Conservation (phyloP, 2,888 invertebrate genomes). For the Drosophila buzzatii region DNA sequence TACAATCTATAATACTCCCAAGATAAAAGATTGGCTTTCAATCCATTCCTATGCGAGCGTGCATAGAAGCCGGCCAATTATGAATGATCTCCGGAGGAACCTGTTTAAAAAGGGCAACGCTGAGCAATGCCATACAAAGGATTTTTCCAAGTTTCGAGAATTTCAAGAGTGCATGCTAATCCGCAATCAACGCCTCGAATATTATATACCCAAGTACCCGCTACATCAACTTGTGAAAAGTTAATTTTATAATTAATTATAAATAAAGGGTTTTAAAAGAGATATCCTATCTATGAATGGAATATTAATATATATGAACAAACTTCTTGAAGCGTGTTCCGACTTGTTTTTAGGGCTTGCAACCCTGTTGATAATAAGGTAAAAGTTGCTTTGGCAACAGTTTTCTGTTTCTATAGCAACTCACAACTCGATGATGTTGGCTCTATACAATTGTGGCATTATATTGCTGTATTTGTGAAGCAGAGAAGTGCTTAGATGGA, state of each 20-base stretch:
- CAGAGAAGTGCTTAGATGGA: slow-evolving; percentile 61
- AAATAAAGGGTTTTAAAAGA: not conserved
- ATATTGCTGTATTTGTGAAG: not conserved
- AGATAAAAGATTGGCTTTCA: not conserved
- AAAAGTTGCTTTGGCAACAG: slow-evolving; percentile 40
- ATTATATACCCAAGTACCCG: slow-evolving; percentile 30
- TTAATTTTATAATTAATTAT: not conserved
- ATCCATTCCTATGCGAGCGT: not conserved
- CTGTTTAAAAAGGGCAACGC: not conserved
- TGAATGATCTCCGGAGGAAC: not conserved
- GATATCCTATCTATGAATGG: not conserved
- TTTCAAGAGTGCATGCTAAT: slow-evolving; percentile 16
- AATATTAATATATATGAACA: too few species aligned
- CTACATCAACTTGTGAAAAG: not conserved
- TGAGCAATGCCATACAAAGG: slow-evolving; percentile 18
- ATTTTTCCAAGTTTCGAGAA: not conserved
- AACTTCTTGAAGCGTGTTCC: too few species aligned
- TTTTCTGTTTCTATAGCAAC: slow-evolving; percentile 12
- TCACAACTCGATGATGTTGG: not conserved
- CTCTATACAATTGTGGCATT: not conserved
- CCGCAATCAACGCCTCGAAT: slow-evolving; percentile 37
- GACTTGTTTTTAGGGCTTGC: not conserved
- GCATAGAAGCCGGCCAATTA: not conserved
- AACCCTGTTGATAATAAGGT: not conserved
- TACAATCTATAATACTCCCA: slow-evolving; percentile 21